phyloP scores from a whole-genome alignment of 2,888 invertebrate genomes.

The Eupithecia abbreviata region DNA sequence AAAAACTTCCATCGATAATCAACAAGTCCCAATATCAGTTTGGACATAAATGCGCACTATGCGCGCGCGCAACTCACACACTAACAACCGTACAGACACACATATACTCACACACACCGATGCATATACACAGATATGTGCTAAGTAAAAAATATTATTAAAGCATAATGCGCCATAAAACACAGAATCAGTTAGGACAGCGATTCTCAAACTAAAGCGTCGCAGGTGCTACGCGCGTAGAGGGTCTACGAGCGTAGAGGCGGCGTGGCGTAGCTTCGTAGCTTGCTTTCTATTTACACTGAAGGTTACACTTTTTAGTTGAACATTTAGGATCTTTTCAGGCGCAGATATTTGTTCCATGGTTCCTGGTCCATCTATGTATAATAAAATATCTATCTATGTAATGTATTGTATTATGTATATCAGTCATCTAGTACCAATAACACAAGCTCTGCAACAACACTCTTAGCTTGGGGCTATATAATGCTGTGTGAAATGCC shows the following conservation, averaged over 20 bases:
- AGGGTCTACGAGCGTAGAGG: conserved; percentile 50
- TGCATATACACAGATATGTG: conserved; percentile 75
- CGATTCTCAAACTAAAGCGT: conserved; percentile 65
- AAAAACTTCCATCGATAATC: conserved; percentile 16
- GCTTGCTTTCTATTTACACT: conserved; percentile 41
- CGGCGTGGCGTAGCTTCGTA: conserved; percentile 44
- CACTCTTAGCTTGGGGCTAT: too few relatives aligned
- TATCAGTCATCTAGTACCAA: too few relatives aligned
- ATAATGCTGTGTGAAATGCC: too few relatives aligned
- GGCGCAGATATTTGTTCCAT: too few relatives aligned
- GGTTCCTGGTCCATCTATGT: too few relatives aligned
- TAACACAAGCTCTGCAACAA: too few relatives aligned
- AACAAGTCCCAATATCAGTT: conserved; percentile 29
- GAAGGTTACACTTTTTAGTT: not conserved
- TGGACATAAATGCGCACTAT: conserved; percentile 39
- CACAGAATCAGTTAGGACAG: conserved; percentile 60
- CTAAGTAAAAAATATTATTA: conserved; percentile 84
- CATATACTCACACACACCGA: conserved; percentile 50
- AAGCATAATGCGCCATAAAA: conserved; percentile 81
- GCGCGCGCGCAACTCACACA: conserved; percentile 62
- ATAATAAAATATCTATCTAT: too few relatives aligned
- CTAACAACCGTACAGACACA: conserved; percentile 35
- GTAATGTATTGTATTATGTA: too few relatives aligned
- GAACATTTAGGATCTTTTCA: not conserved
- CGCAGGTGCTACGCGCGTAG: conserved; percentile 47